Percentiles rank a stretch among this genome's conserved stretches.
phyloP scores from a whole-genome alignment of 2,113 vertebrate species.

The Acanthochromis polyacanthus region DNA sequence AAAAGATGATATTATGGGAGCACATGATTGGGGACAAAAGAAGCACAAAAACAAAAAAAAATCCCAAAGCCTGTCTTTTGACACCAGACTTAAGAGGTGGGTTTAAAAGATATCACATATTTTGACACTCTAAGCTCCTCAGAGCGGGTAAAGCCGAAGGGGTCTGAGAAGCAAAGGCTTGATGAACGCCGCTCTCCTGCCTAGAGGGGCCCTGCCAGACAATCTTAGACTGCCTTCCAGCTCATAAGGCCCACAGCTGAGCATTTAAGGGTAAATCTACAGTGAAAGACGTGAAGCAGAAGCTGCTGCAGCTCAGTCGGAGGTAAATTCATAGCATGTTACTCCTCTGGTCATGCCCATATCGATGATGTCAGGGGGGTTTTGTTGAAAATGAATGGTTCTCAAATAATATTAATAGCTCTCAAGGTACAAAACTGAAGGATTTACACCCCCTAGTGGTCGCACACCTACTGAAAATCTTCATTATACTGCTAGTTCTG shows the following conservation, averaged over 20 bases:
- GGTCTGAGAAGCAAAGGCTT: constrained; percentile 36
- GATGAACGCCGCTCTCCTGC: constrained; percentile 45
- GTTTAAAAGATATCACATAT: constrained; percentile 50
- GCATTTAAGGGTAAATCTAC: constrained; percentile 57
- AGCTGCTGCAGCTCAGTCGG: constrained; percentile 20
- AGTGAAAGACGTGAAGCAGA: constrained; percentile 41
- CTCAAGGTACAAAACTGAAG: background rate
- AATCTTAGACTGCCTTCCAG: constrained; percentile 52
- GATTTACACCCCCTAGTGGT: constrained; percentile 58
- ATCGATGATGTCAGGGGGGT: constrained; percentile 8
- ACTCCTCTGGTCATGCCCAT: background rate
- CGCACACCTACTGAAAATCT: background rate
- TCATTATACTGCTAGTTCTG: background rate
- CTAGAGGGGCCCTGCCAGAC: constrained; percentile 47
- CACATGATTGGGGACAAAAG: constrained; percentile 3
- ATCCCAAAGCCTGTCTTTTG: constrained; percentile 15
- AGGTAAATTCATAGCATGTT: constrained; percentile 21
- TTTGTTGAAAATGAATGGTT: constrained; percentile 9
- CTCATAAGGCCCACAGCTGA: constrained; percentile 54
- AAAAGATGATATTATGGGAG: background rate
- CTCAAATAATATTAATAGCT: background rate
- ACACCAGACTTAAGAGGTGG: constrained; percentile 27
- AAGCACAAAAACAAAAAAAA: constrained; percentile 17
- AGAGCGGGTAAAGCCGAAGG: constrained; percentile 26
- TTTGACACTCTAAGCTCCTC: constrained; percentile 41